phyloP scores from a whole-genome alignment of 2,113 vertebrate species.

The Crocuta crocuta region DNA sequence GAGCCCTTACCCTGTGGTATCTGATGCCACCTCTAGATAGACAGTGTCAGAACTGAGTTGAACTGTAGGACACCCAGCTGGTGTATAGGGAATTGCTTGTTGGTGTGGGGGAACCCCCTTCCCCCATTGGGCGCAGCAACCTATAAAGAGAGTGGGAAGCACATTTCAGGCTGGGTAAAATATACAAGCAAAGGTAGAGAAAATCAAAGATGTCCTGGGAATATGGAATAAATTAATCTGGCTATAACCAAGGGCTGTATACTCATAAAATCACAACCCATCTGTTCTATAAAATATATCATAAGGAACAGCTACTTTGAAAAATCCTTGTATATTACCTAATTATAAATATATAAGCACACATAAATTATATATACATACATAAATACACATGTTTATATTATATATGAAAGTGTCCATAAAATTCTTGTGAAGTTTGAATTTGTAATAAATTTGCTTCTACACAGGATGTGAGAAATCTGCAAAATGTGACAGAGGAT shows the following conservation, averaged over 20 bases:
- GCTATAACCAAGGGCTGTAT: not conserved
- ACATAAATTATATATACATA: not conserved
- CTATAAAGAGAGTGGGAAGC: not conserved
- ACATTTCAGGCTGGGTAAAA: not conserved
- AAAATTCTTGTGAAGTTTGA: not conserved
- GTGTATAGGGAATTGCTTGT: not conserved
- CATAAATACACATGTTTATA: not conserved
- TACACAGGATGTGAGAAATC: not conserved
- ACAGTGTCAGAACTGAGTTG: not conserved
- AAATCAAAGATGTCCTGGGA: not conserved
- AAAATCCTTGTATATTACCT: not conserved
- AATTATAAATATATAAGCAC: constrained; percentile 35
- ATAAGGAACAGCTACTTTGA: not conserved
- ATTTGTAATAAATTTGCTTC: constrained; percentile 32
- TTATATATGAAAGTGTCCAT: not conserved
- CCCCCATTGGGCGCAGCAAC: not conserved
- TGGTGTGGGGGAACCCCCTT: not conserved
- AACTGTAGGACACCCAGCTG: not conserved
- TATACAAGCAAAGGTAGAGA: not conserved
- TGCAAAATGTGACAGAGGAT: constrained; percentile 11
- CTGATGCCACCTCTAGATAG: not conserved
- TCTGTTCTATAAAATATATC: not conserved
- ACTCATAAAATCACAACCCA: not conserved
- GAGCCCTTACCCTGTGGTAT: not conserved
- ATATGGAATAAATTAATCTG: not conserved